Evolutionary conservation across 2,888 invertebrate species (phyloP), one percentile per base, ranked within the genome.

Genomic region (Tetropium fuscum): DNA sequence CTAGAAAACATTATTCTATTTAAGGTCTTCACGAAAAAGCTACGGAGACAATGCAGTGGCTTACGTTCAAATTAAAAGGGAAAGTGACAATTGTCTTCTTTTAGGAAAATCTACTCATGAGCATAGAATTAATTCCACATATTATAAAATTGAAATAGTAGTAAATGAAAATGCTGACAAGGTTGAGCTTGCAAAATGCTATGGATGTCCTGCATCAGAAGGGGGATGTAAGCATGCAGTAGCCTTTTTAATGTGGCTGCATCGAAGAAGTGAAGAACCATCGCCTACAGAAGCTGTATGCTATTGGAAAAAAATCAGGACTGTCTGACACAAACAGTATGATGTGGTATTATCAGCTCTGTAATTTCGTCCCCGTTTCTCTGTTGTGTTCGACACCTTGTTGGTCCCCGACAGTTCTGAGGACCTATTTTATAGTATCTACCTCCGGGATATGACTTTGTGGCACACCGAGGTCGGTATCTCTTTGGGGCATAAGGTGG

Each of bases 211-310:
- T n/a, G 10, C 40, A 11, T 40, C 18, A n/a, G 13, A 40, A 34
- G 34, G 34, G 5, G 34, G 10, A 13, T 34, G 34, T 7, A 34
- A 53, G 48, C 55, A 58, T 20, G 43, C 43, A 20, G 10, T 58
- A 2, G 58, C 58, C 1, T 58, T 58, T 32, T 53, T 55, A 15
- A 54, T 54, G 53, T 58, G 58, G 58, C 10, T 44, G 43, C 58
- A 58, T 44, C 25, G 53, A 2, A 36, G 58, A 32, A 58, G 53
- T 22, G 58, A 58, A 25, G 53, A 58, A 19, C 53, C 58, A 15
- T 38, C 41, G 11, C 48, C 30, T 11, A 66, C 60, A 7, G 15
- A 19, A 7, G 16, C 53, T n/a, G 19, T 16, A 6, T 57, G 38
- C 19, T 60, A 60, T 27, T 57, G 66, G 62, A 15, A 10, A 7